Conservation (phyloP, 2,113 vertebrate genomes). For the Indicator maculatus region DNA sequence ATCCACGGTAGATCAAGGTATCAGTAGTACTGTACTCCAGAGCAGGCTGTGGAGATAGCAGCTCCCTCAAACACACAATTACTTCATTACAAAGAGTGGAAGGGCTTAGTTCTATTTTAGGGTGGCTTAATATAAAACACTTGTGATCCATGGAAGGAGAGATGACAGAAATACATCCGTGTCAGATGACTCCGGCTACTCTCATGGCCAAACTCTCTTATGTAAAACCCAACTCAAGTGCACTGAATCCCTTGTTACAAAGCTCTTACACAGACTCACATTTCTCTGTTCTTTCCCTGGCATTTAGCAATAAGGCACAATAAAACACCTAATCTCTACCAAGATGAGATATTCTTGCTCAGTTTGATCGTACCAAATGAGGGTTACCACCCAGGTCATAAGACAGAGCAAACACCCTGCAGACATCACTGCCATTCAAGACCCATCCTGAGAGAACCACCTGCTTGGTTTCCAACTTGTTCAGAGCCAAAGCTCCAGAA, state of each 20-base stretch:
- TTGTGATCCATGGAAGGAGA: conserved; percentile 72
- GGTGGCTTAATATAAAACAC: conserved; percentile 73
- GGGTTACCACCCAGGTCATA: not conserved
- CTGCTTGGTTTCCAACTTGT: not conserved
- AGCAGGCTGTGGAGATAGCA: conserved; percentile 19
- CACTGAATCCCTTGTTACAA: not conserved
- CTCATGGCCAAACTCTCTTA: conserved; percentile 66
- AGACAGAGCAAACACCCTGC: not conserved
- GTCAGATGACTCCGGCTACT: conserved; percentile 66
- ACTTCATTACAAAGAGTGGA: conserved; percentile 72
- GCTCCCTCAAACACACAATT: conserved; percentile 63
- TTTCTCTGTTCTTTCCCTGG: not conserved
- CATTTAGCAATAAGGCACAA: not conserved
- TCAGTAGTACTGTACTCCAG: conserved; percentile 30
- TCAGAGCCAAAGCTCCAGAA: not conserved
- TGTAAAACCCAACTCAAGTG: conserved; percentile 62
- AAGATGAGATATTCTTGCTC: not conserved
- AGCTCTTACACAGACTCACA: not conserved
- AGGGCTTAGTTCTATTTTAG: conserved; percentile 71
- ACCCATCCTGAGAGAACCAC: not conserved
- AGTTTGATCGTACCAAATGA: fast-evolving
- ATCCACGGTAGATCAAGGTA: not conserved
- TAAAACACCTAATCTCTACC: not conserved
- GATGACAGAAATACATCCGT: conserved; percentile 71
- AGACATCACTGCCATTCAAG: not conserved